These are phyloP conservation scores for Cephalopachus bancanus DNA, from an alignment of 2,797 vertebrate genomes.

Conservation along the genomic window DNA sequence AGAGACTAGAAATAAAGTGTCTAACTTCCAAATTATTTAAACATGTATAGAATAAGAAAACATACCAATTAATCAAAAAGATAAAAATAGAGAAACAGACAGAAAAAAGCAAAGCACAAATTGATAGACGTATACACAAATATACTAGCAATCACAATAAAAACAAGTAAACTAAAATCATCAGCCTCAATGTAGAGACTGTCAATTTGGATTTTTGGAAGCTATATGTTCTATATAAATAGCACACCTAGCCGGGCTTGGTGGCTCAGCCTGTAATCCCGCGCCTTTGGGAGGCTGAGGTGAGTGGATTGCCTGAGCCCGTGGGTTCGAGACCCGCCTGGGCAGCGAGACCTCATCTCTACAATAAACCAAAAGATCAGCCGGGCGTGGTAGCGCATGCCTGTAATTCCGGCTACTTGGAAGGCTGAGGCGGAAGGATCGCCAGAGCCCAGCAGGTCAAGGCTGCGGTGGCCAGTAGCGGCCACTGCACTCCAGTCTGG, in stretches of 20 bases:
- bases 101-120: not conserved
- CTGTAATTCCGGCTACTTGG: no score
- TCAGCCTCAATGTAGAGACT: not conserved
- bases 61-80: not conserved
- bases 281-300: no score
- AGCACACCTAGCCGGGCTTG: not conserved
- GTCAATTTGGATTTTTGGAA: not conserved
- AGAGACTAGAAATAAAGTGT: not conserved
- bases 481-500: no score
- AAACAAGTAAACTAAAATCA: not conserved
- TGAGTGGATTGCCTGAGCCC: no score
- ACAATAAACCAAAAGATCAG: no score
- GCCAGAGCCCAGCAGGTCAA: no score
- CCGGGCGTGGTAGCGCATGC: no score
- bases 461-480: no score
- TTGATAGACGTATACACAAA: not conserved
- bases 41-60: not conserved
- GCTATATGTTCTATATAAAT: not conserved
- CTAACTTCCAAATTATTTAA: not conserved
- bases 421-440: no score
- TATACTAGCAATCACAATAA: not conserved
- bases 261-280: no score
- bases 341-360: no score
- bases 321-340: no score
- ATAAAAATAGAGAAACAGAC: not conserved